Evolutionary conservation across 2,113 vertebrate genomes (phyloP).

Genomic region (Sturnus vulgaris): DNA sequence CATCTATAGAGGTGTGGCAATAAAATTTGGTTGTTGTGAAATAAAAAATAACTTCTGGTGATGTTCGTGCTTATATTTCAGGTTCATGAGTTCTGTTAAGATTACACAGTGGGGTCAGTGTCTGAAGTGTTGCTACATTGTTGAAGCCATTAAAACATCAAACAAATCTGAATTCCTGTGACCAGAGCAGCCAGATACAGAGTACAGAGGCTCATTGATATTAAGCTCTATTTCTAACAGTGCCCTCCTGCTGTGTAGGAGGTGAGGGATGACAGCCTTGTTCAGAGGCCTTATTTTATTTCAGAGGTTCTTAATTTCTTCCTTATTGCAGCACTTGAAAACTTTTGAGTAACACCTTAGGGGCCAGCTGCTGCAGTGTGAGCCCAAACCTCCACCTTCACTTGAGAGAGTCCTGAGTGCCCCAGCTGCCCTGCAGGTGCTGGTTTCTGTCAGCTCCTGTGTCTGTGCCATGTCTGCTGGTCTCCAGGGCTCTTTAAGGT

Average conservation of each 20-base stretch:
- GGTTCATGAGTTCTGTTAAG: neutral
- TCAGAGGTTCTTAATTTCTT: neutral
- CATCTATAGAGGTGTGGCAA: neutral
- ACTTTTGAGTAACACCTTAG: neutral
- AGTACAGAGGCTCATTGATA: neutral
- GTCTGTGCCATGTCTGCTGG: neutral
- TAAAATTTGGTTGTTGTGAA: neutral
- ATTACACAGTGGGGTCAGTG: neutral
- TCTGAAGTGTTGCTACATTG: neutral
- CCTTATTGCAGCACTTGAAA: neutral
- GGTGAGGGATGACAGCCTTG: neutral
- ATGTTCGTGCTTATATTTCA: neutral
- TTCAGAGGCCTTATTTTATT: neutral
- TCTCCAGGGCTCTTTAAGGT: neutral
- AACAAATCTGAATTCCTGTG: neutral
- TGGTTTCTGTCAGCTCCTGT: neutral
- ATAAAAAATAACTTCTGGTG: neutral
- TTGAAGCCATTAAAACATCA: neutral
- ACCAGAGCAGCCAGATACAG: neutral
- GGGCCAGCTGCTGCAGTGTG: neutral
- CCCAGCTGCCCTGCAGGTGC: neutral
- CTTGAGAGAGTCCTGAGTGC: neutral
- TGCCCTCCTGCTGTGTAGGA: neutral
- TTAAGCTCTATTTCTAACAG: neutral
- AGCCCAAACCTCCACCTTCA: neutral